These are phyloP conservation scores for Myiotriccus ornatus DNA, from an alignment of 2,797 vertebrate genomes.

Conservation along the genomic window DNA sequence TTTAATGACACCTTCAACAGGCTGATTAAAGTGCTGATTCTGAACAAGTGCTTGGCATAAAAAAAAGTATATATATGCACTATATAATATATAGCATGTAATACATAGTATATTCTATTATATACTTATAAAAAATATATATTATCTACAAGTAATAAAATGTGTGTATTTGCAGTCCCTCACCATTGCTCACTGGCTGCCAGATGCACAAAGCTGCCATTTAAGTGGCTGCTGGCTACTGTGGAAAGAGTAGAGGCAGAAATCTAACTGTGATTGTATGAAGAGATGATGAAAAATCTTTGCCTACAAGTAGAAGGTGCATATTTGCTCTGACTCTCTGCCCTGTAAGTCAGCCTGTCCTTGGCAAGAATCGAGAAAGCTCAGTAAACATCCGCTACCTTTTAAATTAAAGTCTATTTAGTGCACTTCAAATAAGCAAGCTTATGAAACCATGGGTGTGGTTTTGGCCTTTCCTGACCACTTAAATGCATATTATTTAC, in stretches of 20 bases:
- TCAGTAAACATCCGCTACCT: not conserved
- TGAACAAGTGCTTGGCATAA: not conserved
- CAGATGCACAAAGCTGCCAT: not conserved
- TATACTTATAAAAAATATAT: not conserved
- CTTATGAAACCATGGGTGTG: constrained; percentile 30
- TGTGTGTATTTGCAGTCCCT: not conserved
- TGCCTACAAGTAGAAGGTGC: not conserved
- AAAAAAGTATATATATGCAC: not conserved
- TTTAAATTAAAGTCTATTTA: constrained; percentile 51
- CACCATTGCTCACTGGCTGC: not conserved
- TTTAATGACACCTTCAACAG: not conserved
- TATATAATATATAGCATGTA: not conserved
- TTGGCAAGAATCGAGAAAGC: not conserved
- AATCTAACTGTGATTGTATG: not conserved
- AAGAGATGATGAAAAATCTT: not conserved
- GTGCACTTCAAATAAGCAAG: constrained; percentile 24
- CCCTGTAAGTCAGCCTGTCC: not conserved
- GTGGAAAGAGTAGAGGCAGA: not conserved
- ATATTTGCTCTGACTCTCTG: not conserved
- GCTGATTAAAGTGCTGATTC: not conserved
- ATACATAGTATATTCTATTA: not conserved
- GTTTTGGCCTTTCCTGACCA: constrained; percentile 19
- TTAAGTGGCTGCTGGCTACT: not conserved
- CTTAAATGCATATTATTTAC: constrained; percentile 32
- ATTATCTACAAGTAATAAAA: not conserved